These are phyloP conservation scores for Thymelicus acteon DNA, from an alignment of 2,888 invertebrate genomes.

Conservation along the genomic window DNA sequence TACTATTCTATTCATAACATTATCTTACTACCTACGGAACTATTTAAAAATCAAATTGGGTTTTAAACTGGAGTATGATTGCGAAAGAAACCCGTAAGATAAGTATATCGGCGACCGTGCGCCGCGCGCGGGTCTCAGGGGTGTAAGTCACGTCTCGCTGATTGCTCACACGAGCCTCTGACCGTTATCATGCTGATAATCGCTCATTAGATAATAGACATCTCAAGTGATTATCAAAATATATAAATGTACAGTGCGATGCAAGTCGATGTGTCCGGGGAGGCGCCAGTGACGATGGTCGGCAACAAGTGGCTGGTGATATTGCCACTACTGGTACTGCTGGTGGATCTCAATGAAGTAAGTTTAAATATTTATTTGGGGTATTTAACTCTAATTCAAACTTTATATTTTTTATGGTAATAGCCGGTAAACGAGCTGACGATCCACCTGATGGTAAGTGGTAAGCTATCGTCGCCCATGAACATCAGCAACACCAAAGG, in stretches of 20 bases:
- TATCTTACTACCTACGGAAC: too few relatives aligned
- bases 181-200: conserved; percentile 24
- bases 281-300: conserved; percentile 30
- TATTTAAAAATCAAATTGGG: conserved; percentile 14
- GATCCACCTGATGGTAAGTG: too few relatives aligned
- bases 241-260: conserved; percentile 20
- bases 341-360: conserved; percentile 47
- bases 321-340: conserved; percentile 43
- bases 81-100: conserved; percentile 7
- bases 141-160: conserved; percentile 21
- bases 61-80: not conserved
- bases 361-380: conserved; percentile 41
- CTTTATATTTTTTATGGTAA: too few relatives aligned
- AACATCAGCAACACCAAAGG: too few relatives aligned
- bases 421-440: too few relatives aligned
- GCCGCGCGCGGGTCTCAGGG: conserved; percentile 1
- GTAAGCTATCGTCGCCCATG: too few relatives aligned
- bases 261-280: conserved; percentile 12
- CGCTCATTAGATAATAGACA: conserved; percentile 37
- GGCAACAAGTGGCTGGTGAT: conserved; percentile 50
- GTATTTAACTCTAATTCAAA: not conserved
- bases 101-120: not conserved
- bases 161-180: conserved; percentile 29
- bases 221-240: not conserved
- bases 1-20: too few relatives aligned